Base-by-base conservation (phyloP, 2,888 invertebrate genomes). In the Hypercompe scribonia region DNA sequence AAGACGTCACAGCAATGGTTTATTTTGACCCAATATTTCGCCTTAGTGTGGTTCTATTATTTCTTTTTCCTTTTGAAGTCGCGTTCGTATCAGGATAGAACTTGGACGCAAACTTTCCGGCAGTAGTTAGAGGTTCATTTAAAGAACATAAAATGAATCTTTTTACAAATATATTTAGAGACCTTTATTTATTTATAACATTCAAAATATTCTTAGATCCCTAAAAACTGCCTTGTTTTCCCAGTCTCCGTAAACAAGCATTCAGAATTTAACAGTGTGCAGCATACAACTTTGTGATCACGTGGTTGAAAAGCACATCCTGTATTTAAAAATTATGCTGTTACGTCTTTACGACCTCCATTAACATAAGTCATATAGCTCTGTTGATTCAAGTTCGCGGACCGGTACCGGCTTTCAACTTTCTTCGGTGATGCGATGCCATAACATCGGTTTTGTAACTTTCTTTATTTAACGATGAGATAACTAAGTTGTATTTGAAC, bases 351-450 rank as follows among this genome's bases (percentile, higher is more conserved):
- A 84, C 80, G 81, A 81, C 79, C 80, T 82, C 76, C 42, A 78
- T 81, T 85, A 88, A 80, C 88, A 86, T 86, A 88, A 87, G 84
- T 84, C 83, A 84, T 77, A 79, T 76, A 72, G 81, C 76, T 78
- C 90, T 64, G 75, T 82, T 74, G 81, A 78, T 84, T 85, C 87
- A 87, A 91, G 90, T 88, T 89, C 87, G 87, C 79, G 71, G 91
- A 94, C 94, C 92, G 92, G 94, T 83, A 81, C 71, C 92, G 84
- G 90, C 94, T 95, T 95, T 95, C 95, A 82, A 94, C 94, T 94
- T 94, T 94, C 92, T 88, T 93, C 83, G 81, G 80, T 65, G 86
- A 84, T 80, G 75, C 76, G 83, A 75, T 75, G 87, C 91, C 94
- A 94, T 92, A 90, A 81, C 92, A 93, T 91, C 89, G 79, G 86